Base-by-base conservation (phyloP, 2,797 vertebrate genomes). In the Galagoides demidoff region DNA sequence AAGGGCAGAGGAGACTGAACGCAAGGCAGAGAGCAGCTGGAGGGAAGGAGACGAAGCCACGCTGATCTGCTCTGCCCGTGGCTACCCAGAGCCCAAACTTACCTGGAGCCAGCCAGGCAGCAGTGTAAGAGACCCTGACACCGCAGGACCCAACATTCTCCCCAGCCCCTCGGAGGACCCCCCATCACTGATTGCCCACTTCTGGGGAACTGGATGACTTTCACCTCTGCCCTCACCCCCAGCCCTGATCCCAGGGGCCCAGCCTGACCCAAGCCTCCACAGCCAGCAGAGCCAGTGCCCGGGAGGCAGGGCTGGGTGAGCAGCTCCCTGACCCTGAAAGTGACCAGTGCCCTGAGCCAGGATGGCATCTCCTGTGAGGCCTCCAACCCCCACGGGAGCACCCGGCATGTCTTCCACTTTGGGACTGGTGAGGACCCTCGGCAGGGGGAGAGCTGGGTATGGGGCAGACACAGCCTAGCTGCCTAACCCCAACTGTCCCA, bases 41-140 rank as follows among this genome's bases (percentile, higher is more conserved):
- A 98, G 98, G 55, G 98, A 99, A 97, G 98, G 99, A 84, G 98
- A 99, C 0, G 95, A 85, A 87, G 98, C 99, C 92, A 98, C 96
- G 12, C 97, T 99, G 49, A 98, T 90, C 90, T 99, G 99, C 96
- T 98, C 97, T 0, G 99, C 99, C 68, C 97, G 97, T 0, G 99
- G 99, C 29, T 93, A 96, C 85, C 99, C 99, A 0, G 74, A 96
- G 49, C 99, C 99, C 55, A 98, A 99, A 98, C 99, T 99, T 92
- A 98, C 57, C 92, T 99, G 99, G 99, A 99, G 68, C 87, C 98
- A 98, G 10, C 63, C 98, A 83, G 99, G 99, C 11, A 98, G 98
- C 97, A 96, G 98, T 97, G 99, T 99, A 98, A 64, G 95, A 27
- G 23, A 4, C 63, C 14, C 2, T 16, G 16, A 19, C 43, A 5